Evolutionary conservation across 23 tunicate species (phyloP), one percentile per base, ranked within the genome.

Genomic region (Phallusia fumigata): DNA sequence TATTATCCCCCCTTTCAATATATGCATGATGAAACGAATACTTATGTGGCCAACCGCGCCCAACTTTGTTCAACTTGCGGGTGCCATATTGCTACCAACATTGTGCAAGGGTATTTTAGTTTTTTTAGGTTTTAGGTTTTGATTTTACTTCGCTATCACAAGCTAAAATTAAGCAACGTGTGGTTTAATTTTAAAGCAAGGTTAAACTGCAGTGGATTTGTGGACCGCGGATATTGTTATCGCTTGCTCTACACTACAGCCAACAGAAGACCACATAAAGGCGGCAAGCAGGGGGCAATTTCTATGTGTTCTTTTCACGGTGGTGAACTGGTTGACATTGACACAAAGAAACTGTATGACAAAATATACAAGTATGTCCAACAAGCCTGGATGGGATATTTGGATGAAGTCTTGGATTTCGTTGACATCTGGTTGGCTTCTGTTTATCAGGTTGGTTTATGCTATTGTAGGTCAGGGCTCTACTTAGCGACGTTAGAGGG

Each of bases 371-470:
- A 74, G 31, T 74, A 74, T 34, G 34, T 35, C 5, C 28, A 74
- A 33, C 15, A 31, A 19, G 35, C 77, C 22, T 74, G 77, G 77
- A 33, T 33, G 40, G 77, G 45, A 10, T 74, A 74, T 16, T 1
- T 74, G 3, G 77, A 74, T 74, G 10, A 5, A 3, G 11, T 2
- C 28, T 3, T 58, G 1, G 31, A 74, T 30, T 74, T 11, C 19
- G 77, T 74, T 32, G 77, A 74, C 8, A 74, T 74, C 22, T 74
- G 77, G 77, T 74, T 74, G 77, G 77, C 77, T 30, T 74, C 77
- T 31, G 31, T 19, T 21, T 74, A 30, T 34, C 77, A 74, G 77
- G 77, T 74, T 3, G 22, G 40, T 10, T 16, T 40, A 10, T 40
- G 47, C 10, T 40, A 40, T 5, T 3, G 5, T 40, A n/a, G n/a